A percentile compares a stretch with the other conserved stretches of the same genome.
These are phyloP conservation scores for Pentamera pediparva DNA, from an alignment of 53 echinoderm and acorn worm genomes.

Conservation along the genomic window DNA sequence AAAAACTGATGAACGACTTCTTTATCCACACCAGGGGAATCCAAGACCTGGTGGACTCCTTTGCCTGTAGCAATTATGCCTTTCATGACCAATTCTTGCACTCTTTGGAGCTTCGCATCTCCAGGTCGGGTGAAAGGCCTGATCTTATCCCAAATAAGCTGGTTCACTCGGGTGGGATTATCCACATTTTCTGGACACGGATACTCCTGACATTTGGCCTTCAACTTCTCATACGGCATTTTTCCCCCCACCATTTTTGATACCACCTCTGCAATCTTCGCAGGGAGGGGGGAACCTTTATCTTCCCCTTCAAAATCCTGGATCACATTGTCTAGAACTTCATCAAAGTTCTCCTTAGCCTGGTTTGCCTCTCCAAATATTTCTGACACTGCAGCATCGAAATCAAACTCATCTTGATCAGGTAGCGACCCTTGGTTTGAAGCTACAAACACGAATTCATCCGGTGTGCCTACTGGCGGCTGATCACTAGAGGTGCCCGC, in stretches of 20 bases:
- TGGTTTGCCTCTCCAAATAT: not conserved
- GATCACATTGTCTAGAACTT: not conserved
- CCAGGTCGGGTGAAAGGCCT: conserved; percentile 9
- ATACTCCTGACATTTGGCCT: conserved; percentile 15
- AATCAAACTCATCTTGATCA: not conserved
- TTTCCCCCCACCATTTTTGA: conserved; percentile 14
- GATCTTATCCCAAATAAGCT: conserved; percentile 22
- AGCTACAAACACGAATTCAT: not conserved
- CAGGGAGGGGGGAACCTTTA: conserved; percentile 2
- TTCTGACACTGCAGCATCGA: not conserved
- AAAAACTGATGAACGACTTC: not conserved
- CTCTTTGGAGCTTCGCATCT: conserved; percentile 7
- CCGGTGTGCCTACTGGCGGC: not conserved
- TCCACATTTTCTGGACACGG: not conserved
- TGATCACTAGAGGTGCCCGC: not conserved
- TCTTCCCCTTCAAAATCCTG: not conserved
- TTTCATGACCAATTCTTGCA: not conserved
- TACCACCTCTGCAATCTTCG: conserved; percentile 1
- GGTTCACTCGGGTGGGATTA: conserved; percentile 11
- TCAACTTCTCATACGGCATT: conserved; percentile 9
- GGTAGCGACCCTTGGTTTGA: not conserved
- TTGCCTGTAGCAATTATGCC: conserved; percentile 9
- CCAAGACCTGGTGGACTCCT: conserved; percentile 5
- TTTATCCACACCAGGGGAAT: conserved; percentile 2
- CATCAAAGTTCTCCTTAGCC: not conserved